phyloP scores from a whole-genome alignment of 2,113 vertebrate species.

The Silurus glanis region DNA sequence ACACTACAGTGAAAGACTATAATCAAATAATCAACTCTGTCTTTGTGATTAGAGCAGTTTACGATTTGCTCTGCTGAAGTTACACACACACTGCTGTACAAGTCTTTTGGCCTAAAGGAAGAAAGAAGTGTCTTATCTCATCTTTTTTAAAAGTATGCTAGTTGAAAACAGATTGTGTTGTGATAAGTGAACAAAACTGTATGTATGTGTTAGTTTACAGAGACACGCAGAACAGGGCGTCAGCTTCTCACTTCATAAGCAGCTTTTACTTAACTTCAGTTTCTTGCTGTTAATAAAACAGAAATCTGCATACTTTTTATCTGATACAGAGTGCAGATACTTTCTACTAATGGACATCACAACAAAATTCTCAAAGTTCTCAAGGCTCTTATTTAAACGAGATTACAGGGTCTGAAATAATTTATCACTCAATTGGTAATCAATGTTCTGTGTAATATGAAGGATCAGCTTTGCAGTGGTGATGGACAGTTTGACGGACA shows the following conservation, averaged over 20 bases:
- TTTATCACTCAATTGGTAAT: neutral
- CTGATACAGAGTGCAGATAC: neutral
- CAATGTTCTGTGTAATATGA: neutral
- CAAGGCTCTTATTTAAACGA: neutral
- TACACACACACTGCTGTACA: neutral
- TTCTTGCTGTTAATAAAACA: neutral
- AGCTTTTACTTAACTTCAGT: constrained; percentile 23
- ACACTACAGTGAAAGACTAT: neutral
- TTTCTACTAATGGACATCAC: neutral
- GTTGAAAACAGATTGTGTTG: constrained; percentile 30
- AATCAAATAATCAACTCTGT: constrained; percentile 1
- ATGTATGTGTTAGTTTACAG: constrained; percentile 45
- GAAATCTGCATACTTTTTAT: neutral
- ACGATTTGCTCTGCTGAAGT: constrained; percentile 6
- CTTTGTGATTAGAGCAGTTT: constrained; percentile 25
- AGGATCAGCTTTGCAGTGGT: too few relatives aligned
- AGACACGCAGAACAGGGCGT: constrained; percentile 23
- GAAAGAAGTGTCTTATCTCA: constrained; percentile 32
- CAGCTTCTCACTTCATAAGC: constrained; percentile 20
- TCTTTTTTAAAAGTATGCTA: constrained; percentile 30
- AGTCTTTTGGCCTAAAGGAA: constrained; percentile 3
- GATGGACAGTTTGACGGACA: too few relatives aligned
- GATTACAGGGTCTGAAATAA: neutral
- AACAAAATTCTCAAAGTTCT: neutral
- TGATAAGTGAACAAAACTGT: constrained; percentile 39